These are phyloP conservation scores for Hydropsyche betteni DNA, from an alignment of 2,888 invertebrate genomes.

Conservation along the genomic window DNA sequence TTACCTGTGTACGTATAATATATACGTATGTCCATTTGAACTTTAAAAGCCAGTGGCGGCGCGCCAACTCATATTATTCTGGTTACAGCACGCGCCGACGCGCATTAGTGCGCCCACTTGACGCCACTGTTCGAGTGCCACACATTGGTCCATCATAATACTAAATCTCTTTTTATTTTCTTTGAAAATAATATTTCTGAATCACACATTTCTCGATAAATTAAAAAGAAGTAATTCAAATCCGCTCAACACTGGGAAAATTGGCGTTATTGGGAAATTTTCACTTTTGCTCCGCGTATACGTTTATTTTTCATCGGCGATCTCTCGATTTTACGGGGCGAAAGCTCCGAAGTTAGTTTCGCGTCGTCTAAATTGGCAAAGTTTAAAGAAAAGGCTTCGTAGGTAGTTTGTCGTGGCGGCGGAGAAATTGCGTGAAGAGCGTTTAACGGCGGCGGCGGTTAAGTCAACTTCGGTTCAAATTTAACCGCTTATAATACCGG, in stretches of 20 bases:
- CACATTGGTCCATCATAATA: too few relatives aligned
- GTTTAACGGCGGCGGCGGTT: not conserved
- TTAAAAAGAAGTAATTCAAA: not conserved
- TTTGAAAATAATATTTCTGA: not conserved
- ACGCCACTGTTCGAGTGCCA: too few relatives aligned
- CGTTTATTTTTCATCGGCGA: slow-evolving; percentile 35
- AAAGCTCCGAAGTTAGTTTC: slow-evolving; percentile 40
- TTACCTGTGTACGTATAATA: slow-evolving; percentile 40
- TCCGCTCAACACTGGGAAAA: too few relatives aligned
- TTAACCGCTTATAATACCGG: too few relatives aligned
- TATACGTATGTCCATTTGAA: slow-evolving; percentile 45
- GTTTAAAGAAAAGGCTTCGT: slow-evolving; percentile 43
- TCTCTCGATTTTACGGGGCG: slow-evolving; percentile 18
- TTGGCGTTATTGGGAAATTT: too few relatives aligned
- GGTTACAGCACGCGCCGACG: slow-evolving; percentile 5
- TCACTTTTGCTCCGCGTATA: not conserved
- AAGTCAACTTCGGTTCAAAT: too few relatives aligned
- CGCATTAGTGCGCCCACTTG: not conserved
- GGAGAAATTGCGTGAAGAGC: slow-evolving; percentile 39
- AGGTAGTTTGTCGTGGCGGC: slow-evolving; percentile 31
- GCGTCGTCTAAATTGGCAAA: slow-evolving; percentile 47
- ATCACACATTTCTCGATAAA: not conserved
- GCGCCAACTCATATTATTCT: slow-evolving; percentile 45
- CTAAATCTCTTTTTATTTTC: too few relatives aligned
- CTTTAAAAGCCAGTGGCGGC: slow-evolving; percentile 49